These are phyloP conservation scores for Dascillus cervinus DNA, from an alignment of 2,888 invertebrate species.

Conservation along the genomic window DNA sequence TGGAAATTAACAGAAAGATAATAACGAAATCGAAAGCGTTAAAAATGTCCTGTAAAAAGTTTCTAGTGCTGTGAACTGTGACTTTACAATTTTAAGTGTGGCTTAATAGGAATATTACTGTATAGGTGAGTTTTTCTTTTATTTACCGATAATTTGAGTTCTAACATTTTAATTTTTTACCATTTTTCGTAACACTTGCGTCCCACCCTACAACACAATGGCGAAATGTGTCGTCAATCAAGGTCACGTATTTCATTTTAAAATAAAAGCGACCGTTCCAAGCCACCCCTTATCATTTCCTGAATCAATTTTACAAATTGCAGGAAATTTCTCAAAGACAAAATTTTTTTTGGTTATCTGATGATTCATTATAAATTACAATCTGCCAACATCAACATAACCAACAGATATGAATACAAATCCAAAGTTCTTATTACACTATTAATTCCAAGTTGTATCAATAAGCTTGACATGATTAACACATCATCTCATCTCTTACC, in stretches of 20 bases:
- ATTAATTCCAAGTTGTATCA: too few species aligned
- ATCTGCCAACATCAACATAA: conserved; percentile 34
- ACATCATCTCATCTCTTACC: too few species aligned
- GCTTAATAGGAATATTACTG: conserved; percentile 12
- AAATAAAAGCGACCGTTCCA: too few species aligned
- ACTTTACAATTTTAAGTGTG: conserved; percentile 17
- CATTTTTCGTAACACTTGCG: conserved; percentile 13
- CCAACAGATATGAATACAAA: too few species aligned
- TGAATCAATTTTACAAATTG: too few species aligned
- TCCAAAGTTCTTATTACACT: too few species aligned
- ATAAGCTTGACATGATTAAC: too few species aligned
- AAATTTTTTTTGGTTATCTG: too few species aligned
- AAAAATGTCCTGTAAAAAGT: conserved; percentile 15
- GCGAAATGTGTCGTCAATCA: conserved; percentile 28
- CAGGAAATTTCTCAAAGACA: too few species aligned
- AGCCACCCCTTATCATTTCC: too few species aligned
- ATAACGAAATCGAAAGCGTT: conserved; percentile 8
- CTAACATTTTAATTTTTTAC: conserved; percentile 2
- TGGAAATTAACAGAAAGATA: conserved; percentile 10
- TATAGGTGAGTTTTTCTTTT: conserved; percentile 28
- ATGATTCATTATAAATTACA: too few species aligned
- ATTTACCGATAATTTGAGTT: conserved; percentile 10
- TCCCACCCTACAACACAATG: conserved; percentile 31
- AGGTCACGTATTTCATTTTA: conserved; percentile 39
- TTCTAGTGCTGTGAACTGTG: conserved; percentile 21